Percentiles rank a stretch among this genome's conserved stretches.
Evolutionary conservation across 2,113 vertebrate genomes (phyloP).

Genomic region (Mustela nigripes): DNA sequence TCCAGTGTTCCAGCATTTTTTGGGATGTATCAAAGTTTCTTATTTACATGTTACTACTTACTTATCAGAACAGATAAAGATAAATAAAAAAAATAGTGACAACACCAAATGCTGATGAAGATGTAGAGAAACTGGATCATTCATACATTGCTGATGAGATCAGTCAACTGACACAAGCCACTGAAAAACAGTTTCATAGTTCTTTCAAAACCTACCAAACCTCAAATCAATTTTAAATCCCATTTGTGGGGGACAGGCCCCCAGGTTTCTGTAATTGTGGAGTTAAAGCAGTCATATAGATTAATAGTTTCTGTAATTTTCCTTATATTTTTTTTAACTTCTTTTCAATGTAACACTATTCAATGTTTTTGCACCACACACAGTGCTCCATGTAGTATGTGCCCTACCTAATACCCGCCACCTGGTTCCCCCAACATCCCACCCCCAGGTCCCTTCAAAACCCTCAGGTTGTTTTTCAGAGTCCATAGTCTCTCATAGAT

Average conservation of each 20-base stretch:
- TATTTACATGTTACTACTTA: not conserved
- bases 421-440: too few species aligned
- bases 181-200: not conserved
- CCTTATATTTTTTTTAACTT: not conserved
- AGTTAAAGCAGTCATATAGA: not conserved
- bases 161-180: not conserved
- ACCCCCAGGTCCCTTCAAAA: too few species aligned
- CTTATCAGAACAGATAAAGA: not conserved
- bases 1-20: too few species aligned
- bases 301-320: not conserved
- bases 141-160: not conserved
- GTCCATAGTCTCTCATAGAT: too few species aligned
- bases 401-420: too few species aligned
- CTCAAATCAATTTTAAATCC: not conserved
- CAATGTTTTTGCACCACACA: too few species aligned
- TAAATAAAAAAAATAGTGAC: not conserved
- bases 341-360: too few species aligned
- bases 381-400: too few species aligned
- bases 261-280: not conserved
- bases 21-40: not conserved
- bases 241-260: accelerated
- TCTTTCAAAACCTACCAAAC: not conserved
- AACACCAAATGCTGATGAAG: not conserved
- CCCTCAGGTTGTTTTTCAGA: too few species aligned
- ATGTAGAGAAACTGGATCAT: not conserved